Evolutionary conservation across 2,113 vertebrate species (phyloP), one percentile per base, ranked within the genome.

Genomic region (Heloderma charlesbogerti): DNA sequence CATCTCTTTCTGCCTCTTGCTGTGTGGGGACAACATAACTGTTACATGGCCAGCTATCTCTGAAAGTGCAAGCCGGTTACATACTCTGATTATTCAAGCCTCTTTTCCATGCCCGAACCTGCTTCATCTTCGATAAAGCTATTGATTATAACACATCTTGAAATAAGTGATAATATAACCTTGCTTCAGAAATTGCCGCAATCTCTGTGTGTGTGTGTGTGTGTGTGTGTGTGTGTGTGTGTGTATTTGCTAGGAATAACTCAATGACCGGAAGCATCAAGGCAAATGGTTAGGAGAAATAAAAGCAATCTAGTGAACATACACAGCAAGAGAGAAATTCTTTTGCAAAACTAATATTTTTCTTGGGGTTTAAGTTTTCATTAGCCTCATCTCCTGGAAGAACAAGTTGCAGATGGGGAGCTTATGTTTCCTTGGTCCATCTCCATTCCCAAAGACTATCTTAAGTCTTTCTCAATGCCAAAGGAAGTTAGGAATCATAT

Each of bases 381-480:
- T 4, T 27, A 0, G 0, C 6, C 22, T 67, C 57, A 74, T 2
- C 0, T 0, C 0, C 78, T 63, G 40, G 67, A 1, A 54, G 74
- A 87, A 75, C 9, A 20, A 45, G 8, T 43, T 0, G 1, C 0
- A 54, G 0, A 45, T 40, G 4, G 0, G 0, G 60, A 1, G 25
- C 82, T 72, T 34, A 9, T 45, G n/a, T 82, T 20, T 1, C 13
- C 1, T 0, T 34, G 88, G n/a, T 74, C 6, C 79, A 34, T 74
- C 43, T 77, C 22, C 82, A 3, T 25, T 3, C 0, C 57, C 7
- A 51, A 81, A 16, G 4, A 48, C 81, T 5, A 0, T 0, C 0
- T 0, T 0, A 63, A n/a, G 4, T 4, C 79, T 88, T 22, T 60
- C 15, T 6, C 54, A 0, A 4, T 4, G 40, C 40, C 66, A 78